phyloP scores from a whole-genome alignment of 1,140 invertebrate species.

The Euwallacea fornicatus region DNA sequence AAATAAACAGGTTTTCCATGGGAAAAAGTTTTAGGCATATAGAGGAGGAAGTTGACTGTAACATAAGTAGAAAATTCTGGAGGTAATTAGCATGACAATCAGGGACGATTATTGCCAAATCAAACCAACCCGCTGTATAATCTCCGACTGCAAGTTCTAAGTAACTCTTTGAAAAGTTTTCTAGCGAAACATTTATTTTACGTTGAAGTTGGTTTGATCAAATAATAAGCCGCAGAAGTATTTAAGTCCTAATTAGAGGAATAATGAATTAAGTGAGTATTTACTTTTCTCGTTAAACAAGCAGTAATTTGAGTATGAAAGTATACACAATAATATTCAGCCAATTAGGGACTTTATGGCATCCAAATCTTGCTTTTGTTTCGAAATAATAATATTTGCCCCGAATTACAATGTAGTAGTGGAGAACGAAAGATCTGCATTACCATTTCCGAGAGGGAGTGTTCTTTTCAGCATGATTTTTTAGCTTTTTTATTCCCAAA shows the following conservation, averaged over 20 bases:
- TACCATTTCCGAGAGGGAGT: background rate
- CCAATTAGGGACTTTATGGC: background rate
- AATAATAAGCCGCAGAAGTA: conserved; percentile 6
- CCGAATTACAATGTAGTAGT: no score
- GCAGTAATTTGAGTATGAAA: conserved; percentile 1
- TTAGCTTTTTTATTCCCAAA: background rate
- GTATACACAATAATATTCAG: background rate
- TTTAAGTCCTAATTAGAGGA: conserved; percentile 11
- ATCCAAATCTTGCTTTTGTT: no score
- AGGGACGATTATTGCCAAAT: no score
- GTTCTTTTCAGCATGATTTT: background rate
- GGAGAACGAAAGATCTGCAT: no score
- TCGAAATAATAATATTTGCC: no score
- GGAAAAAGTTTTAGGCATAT: no score
- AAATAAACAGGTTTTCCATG: no score
- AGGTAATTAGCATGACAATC: no score
- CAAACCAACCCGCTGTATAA: no score
- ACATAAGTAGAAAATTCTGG: no score
- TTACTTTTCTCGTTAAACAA: background rate
- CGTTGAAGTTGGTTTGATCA: conserved; percentile 4
- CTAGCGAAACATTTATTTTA: conserved; percentile 9
- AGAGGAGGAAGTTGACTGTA: no score
- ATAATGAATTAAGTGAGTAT: conserved; percentile 13
- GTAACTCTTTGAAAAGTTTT: background rate
- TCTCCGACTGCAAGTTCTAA: no score